A percentile compares a stretch with the other conserved stretches of the same genome.
Evolutionary conservation across 2,113 vertebrate genomes (phyloP).

Genomic region (Rhea americana): DNA sequence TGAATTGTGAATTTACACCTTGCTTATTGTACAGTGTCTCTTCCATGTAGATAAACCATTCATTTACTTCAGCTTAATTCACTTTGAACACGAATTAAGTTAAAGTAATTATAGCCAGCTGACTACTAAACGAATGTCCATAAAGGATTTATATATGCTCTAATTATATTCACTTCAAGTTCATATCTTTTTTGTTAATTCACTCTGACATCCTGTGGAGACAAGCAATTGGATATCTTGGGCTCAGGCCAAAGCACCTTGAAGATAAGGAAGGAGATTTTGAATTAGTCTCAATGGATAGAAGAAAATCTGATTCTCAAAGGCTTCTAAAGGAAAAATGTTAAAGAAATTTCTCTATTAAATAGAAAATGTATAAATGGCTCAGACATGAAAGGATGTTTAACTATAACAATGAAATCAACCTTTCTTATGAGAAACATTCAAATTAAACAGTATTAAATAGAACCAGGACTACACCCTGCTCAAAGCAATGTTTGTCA

Average conservation of each 20-base stretch:
- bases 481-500: background rate
- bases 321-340: background rate
- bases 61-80: conserved; percentile 39
- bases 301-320: background rate
- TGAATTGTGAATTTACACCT: background rate
- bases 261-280: background rate
- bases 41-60: conserved; percentile 33
- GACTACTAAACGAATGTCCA: conserved; percentile 26
- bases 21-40: conserved; percentile 14
- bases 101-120: conserved; percentile 35
- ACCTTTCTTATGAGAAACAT: background rate
- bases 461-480: background rate
- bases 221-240: background rate
- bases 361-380: background rate
- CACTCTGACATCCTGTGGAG: background rate
- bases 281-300: background rate
- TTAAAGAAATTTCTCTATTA: background rate
- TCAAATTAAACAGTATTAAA: background rate
- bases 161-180: conserved; percentile 21
- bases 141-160: background rate
- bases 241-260: background rate
- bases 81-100: conserved; percentile 28
- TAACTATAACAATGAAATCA: background rate
- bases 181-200: conserved; percentile 33
- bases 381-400: background rate